Evolutionary conservation across 2,797 vertebrate species (phyloP), one percentile per base, ranked within the genome.

Genomic region (Cyclura pinguis): DNA sequence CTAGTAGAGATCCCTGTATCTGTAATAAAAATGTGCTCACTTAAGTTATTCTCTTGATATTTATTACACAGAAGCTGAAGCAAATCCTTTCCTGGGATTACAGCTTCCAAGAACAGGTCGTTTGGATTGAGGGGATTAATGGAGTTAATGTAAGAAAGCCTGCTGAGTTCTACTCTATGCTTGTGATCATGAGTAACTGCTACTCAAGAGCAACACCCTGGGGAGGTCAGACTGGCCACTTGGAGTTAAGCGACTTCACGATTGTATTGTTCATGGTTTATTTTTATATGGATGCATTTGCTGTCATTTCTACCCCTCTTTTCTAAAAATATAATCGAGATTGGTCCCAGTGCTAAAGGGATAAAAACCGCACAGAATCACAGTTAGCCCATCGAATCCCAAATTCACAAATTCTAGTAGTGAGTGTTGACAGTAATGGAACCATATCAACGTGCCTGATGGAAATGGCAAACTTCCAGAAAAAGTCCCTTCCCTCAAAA

Each of bases 51-150:
- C 76, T 64, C 20, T 74, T 67, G 52, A 8, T 91, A 81, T 76
- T 90, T 92, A 69, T 86, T 93, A 86, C 77, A 92, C 22, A 55
- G 6, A 0, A 64, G 81, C 2, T 76, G 1, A 29, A 90, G 80
- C 80, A 87, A 89, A 72, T 55, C 52, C 1, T 69, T 81, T 84
- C 16, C 69, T 32, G 89, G 90, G 3, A 6, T 42, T 80, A 52
- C 9, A 88, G 59, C 76, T 85, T 57, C n/a, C 29, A 85, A 88
- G 50, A 22, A 50, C 24, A 55, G 90, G 62, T 42, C 32, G n/a
- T 88, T 81, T 42, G 80, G 69, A 84, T 87, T 87, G 55, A 94
- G 91, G 83, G 92, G 90, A 86, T 92, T 83, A 93, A 88, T 86
- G 93, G 77, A 93, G 88, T 32, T 86, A 27, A 38, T 22, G 27